phyloP scores from a whole-genome alignment of 2,113 vertebrate species.

The Oncorhynchus gorbuscha region DNA sequence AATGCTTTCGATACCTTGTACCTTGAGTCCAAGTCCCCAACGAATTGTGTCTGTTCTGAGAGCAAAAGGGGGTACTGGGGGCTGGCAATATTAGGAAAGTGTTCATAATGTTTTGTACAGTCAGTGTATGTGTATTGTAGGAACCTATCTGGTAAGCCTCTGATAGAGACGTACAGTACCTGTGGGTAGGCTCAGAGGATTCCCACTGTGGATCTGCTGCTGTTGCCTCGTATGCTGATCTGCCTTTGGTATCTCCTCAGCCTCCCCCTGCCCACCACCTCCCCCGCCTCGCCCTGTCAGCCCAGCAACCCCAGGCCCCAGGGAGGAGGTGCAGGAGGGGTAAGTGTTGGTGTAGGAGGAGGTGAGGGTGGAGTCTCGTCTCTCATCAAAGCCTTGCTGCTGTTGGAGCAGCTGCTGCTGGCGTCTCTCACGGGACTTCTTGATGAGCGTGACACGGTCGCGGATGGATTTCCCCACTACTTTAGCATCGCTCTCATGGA shows the following conservation, averaged over 20 bases:
- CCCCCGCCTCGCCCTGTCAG: constrained; percentile 35
- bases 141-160: no score
- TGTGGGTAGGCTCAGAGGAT: constrained; percentile 44
- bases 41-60: no score
- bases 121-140: no score
- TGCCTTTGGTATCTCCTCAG: constrained; percentile 80
- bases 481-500: constrained; percentile 92
- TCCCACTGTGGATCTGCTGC: constrained; percentile 57
- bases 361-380: constrained; percentile 69
- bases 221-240: constrained; percentile 81
- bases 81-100: no score
- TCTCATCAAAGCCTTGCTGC: constrained; percentile 63
- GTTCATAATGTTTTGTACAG: no score
- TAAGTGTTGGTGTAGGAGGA: constrained; percentile 59
- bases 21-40: no score
- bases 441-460: constrained; percentile 84
- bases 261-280: constrained; percentile 58
- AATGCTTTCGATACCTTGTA: no score
- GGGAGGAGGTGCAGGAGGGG: constrained; percentile 47
- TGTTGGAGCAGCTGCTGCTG: constrained; percentile 69
- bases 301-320: constrained; percentile 44
- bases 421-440: constrained; percentile 83
- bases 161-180: constrained; percentile 49
- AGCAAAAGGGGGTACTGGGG: no score
- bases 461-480: constrained; percentile 90